Percentiles rank a stretch among this genome's conserved stretches.
phyloP scores from a whole-genome alignment of 2,888 invertebrate genomes.

The Tetramorium bicarinatum region DNA sequence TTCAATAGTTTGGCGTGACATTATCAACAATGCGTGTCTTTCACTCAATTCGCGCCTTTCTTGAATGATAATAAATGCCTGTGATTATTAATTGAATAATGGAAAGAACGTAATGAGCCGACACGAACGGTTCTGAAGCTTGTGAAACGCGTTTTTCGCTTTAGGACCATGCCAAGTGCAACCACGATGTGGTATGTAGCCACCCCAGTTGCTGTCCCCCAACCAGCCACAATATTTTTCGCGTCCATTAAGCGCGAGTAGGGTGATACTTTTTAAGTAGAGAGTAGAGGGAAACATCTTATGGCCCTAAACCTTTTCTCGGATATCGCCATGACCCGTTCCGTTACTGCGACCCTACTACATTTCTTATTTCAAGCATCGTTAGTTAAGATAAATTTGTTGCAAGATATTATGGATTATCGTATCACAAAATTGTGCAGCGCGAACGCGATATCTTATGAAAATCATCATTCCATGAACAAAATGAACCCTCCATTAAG shows the following conservation, averaged over 20 bases:
- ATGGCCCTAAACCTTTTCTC: slow-evolving; percentile 41
- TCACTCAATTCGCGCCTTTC: slow-evolving; percentile 78
- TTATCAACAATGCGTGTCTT: slow-evolving; percentile 81
- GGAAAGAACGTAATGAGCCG: slow-evolving; percentile 81
- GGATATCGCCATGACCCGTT: slow-evolving; percentile 13
- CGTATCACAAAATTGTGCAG: slow-evolving; percentile 56
- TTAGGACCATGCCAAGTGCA: slow-evolving; percentile 59
- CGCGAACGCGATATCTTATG: neutral
- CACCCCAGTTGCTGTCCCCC: slow-evolving; percentile 58
- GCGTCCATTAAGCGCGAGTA: slow-evolving; percentile 80
- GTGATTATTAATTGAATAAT: slow-evolving; percentile 84
- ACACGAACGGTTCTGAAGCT: slow-evolving; percentile 51
- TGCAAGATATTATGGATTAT: slow-evolving; percentile 67
- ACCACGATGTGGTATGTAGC: slow-evolving; percentile 55
- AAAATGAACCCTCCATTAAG: slow-evolving; percentile 21
- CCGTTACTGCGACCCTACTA: slow-evolving; percentile 40
- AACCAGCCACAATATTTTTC: slow-evolving; percentile 81
- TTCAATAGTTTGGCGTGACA: slow-evolving; percentile 70
- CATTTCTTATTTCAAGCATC: slow-evolving; percentile 74
- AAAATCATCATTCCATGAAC: neutral
- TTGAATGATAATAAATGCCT: slow-evolving; percentile 80
- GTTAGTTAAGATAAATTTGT: slow-evolving; percentile 71
- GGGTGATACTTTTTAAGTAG: slow-evolving; percentile 72
- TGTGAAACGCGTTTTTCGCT: slow-evolving; percentile 64
- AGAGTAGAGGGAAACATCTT: slow-evolving; percentile 62